Conservation (phyloP, 2,797 vertebrate species). For the Psittacula echo region DNA sequence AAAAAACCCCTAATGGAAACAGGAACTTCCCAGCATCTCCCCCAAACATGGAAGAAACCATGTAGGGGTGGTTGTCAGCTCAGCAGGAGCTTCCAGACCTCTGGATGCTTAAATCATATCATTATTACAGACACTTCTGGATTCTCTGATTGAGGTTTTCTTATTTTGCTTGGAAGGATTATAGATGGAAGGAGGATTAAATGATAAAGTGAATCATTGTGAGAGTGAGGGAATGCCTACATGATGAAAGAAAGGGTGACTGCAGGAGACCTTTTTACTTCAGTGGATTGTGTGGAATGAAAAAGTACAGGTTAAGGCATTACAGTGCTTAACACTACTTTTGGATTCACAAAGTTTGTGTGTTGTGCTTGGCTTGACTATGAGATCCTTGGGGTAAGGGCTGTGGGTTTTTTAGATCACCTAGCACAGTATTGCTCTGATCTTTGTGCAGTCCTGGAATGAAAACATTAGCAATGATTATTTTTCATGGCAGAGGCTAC, state of each 20-base stretch:
- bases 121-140: background rate
- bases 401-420: background rate
- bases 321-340: background rate
- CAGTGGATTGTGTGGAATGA: background rate
- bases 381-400: background rate
- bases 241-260: background rate
- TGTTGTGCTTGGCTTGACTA: background rate
- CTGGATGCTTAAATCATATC: background rate
- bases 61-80: background rate
- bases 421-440: background rate
- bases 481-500: background rate
- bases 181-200: background rate
- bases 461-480: background rate
- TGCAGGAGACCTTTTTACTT: background rate
- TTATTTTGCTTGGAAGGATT: background rate
- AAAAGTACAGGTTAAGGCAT: background rate
- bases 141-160: background rate
- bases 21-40: background rate
- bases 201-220: background rate
- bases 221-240: background rate
- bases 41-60: background rate
- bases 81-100: background rate
- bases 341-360: background rate
- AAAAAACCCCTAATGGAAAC: background rate
- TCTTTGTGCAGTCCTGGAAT: background rate